Conservation (phyloP, 2,888 invertebrate genomes). For the Lepidochitona cinerea region DNA sequence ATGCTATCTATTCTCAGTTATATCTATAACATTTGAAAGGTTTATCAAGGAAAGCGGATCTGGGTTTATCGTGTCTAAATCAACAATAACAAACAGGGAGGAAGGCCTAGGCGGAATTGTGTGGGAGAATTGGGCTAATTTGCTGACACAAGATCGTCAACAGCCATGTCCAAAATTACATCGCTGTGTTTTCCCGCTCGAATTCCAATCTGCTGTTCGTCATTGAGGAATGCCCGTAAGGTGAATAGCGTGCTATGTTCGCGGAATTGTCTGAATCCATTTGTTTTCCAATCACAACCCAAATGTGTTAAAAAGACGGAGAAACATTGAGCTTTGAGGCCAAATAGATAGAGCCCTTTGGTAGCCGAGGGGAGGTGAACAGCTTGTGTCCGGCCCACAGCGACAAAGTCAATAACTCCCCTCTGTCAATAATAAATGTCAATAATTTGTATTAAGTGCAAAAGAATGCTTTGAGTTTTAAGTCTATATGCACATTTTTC, state of each 20-base stretch:
- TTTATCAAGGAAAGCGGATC: no score
- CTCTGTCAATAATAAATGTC: background rate
- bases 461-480: background rate
- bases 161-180: background rate
- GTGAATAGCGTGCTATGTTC: background rate
- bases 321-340: no score
- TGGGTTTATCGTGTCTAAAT: no score
- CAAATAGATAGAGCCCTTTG: background rate
- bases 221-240: background rate
- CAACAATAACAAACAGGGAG: no score
- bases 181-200: background rate
- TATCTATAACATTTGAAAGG: no score
- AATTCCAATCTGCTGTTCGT: background rate
- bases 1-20: no score
- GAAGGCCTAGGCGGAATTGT: no score
- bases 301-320: background rate
- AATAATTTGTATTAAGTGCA: background rate
- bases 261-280: background rate
- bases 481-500: background rate
- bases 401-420: background rate
- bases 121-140: background rate
- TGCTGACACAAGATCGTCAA: background rate
- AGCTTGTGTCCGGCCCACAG: background rate
- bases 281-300: background rate
- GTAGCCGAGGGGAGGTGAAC: background rate